A percentile compares a stretch with the other conserved stretches of the same genome.
These are phyloP conservation scores for Athalia cordata DNA, from an alignment of 2,888 invertebrate species.

Conservation along the genomic window DNA sequence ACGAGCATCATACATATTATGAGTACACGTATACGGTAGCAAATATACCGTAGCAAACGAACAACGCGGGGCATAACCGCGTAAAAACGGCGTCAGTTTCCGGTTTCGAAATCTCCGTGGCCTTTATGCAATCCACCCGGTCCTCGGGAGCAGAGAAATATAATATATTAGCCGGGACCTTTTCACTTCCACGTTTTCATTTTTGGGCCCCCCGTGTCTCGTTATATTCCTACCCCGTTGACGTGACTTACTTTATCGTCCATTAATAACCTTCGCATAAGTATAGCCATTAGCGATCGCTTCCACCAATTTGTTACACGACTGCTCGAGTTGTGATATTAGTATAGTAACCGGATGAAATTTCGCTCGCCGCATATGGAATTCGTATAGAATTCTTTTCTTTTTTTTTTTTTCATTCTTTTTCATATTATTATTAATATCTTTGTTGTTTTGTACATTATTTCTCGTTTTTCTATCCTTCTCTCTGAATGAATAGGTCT, in stretches of 20 bases:
- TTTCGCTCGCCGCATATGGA: too few species aligned
- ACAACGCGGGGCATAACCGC: conserved; percentile 12
- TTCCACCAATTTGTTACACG: conserved; percentile 23
- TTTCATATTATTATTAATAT: too few species aligned
- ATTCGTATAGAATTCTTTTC: too few species aligned
- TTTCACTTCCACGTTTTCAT: conserved; percentile 31
- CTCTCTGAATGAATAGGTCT: too few species aligned
- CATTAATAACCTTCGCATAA: conserved; percentile 30
- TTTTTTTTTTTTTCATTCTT: too few species aligned
- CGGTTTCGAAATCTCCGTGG: conserved; percentile 41
- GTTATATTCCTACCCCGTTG: conserved; percentile 6
- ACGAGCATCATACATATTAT: background rate
- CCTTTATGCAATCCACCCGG: conserved; percentile 41
- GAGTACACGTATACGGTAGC: background rate
- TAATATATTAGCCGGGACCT: background rate
- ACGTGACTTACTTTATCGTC: conserved; percentile 30
- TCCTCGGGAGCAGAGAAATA: conserved; percentile 12
- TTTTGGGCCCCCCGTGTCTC: background rate
- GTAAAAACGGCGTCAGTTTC: conserved; percentile 44
- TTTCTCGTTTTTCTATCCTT: too few species aligned
- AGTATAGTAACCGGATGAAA: too few species aligned
- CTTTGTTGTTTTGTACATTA: too few species aligned
- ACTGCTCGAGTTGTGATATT: too few species aligned
- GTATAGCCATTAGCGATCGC: conserved; percentile 34
- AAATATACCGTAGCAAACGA: conserved; percentile 28